Evolutionary conservation across 1,140 invertebrate species (phyloP).

Genomic region (Drosophila sp.): DNA sequence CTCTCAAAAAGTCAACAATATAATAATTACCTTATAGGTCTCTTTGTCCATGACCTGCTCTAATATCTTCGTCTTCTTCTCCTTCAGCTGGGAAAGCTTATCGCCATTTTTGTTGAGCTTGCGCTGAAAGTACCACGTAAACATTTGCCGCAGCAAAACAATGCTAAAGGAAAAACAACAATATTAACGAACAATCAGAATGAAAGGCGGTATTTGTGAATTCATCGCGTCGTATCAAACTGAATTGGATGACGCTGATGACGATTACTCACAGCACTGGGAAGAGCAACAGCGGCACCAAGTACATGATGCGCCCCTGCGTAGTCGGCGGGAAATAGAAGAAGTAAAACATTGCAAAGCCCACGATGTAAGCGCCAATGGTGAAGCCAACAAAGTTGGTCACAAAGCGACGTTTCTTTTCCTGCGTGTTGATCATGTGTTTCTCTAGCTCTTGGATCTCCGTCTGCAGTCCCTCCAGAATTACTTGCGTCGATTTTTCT

Average conservation of each 20-base stretch:
- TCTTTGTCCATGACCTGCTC: slow-evolving; percentile 98
- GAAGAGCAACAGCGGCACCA: slow-evolving; percentile 89
- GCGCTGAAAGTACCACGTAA: slow-evolving; percentile 94
- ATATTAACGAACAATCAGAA: slow-evolving; percentile 9
- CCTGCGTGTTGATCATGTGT: slow-evolving; percentile 90
- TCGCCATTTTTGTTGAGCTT: slow-evolving; percentile 91
- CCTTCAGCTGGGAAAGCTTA: slow-evolving; percentile 89
- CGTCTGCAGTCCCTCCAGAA: slow-evolving; percentile 91
- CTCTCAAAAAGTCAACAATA: too few relatives aligned
- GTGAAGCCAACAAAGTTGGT: slow-evolving; percentile 91
- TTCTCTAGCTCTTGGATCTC: slow-evolving; percentile 92
- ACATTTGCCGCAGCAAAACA: slow-evolving; percentile 89
- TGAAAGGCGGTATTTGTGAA: slow-evolving; percentile 25
- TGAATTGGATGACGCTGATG: neutral
- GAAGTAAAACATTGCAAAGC: slow-evolving; percentile 90
- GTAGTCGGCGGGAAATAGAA: slow-evolving; percentile 89
- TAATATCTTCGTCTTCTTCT: slow-evolving; percentile 94
- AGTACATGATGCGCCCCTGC: slow-evolving; percentile 88
- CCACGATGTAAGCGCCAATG: slow-evolving; percentile 90
- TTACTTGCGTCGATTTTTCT: slow-evolving; percentile 90
- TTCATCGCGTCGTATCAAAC: slow-evolving; percentile 24
- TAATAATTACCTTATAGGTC: slow-evolving; percentile 93
- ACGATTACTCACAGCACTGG: slow-evolving; percentile 89
- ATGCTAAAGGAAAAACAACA: slow-evolving; percentile 86
- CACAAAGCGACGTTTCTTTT: slow-evolving; percentile 90